Evolutionary conservation across 2,888 invertebrate genomes (phyloP), one percentile per base, ranked within the genome.

Genomic region (Taphrorychus bicolor): DNA sequence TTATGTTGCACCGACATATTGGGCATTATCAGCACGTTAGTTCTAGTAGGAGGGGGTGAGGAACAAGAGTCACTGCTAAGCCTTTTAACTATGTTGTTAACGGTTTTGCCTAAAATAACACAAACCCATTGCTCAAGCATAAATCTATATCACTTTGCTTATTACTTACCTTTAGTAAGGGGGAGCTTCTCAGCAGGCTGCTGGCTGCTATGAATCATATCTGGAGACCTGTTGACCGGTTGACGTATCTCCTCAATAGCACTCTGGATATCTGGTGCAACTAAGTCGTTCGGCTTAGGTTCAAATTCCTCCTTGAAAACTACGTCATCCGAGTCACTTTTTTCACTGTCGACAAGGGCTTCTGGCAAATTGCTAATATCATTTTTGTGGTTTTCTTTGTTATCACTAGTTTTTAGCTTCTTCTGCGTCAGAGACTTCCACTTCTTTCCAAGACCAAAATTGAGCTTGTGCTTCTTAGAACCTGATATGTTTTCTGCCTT

Each of bases 181-280:
- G 89, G 89, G 71, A 88, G 85, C 74, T 89, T 89, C 70, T 89
- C 88, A 21, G 86, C 87, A 3, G 91, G 90, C 79, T 87, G 83
- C 80, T 91, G 91, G 74, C 90, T 91, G 76, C 91, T 90, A 79
- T 91, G 91, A 77, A 87, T 87, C 90, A 91, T 90, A 75, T 86
- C 87, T 14, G 77, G 32, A 11, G 54, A 54, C 45, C 14, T 42
- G n/a, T 62, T 62, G 14, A 45, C 68, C 7, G 71, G 61, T 23
- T 84, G 83, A 76, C 85, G 83, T 21, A 86, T 82, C 75, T 84
- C 84, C 69, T 82, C 81, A 21, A 86, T 85, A 16, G 84, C 83
- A 52, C 85, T 84, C 78, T 85, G 85, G 68, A 86, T 85, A 76
- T 81, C 82, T 77, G 54, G 77, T 59, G 63, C 69, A 18, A 54